These are phyloP conservation scores for Sinodicranocentrus sp. DNA, from an alignment of 2,888 invertebrate genomes.

Conservation along the genomic window DNA sequence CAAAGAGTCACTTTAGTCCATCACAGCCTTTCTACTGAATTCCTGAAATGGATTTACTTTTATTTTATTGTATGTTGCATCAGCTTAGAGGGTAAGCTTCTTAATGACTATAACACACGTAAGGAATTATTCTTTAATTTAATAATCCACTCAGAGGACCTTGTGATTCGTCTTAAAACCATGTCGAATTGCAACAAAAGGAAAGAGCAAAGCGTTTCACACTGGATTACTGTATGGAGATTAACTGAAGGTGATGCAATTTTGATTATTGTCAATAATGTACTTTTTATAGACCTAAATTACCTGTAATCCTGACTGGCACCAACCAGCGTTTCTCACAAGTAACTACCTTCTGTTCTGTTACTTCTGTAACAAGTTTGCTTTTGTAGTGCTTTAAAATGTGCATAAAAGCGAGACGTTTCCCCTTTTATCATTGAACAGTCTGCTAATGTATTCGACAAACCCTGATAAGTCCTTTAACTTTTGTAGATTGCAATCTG, in stretches of 20 bases:
- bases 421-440: conserved; percentile 15
- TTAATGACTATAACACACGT: conserved; percentile 29
- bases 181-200: conserved; percentile 22
- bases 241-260: conserved; percentile 45
- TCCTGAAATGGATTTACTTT: too few relatives aligned
- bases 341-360: too few relatives aligned
- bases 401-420: conserved; percentile 27
- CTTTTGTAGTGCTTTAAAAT: conserved; percentile 24
- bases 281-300: neutral
- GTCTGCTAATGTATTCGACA: neutral
- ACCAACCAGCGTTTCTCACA: neutral
- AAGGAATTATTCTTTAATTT: neutral
- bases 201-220: neutral
- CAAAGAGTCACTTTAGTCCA: neutral
- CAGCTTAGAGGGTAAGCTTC: conserved; percentile 13
- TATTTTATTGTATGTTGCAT: too few relatives aligned
- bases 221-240: conserved; percentile 37
- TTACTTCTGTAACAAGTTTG: too few relatives aligned
- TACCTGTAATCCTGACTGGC: neutral
- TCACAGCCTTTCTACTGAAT: too few relatives aligned
- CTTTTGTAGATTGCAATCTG: too few relatives aligned
- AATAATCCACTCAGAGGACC: conserved; percentile 2
- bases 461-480: too few relatives aligned
- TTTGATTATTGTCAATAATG: neutral
- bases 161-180: conserved; percentile 27